A percentile compares a stretch with the other conserved stretches of the same genome.
These are phyloP conservation scores for Diabrotica virgifera DNA, from an alignment of 1,140 invertebrate species.

Conservation along the genomic window DNA sequence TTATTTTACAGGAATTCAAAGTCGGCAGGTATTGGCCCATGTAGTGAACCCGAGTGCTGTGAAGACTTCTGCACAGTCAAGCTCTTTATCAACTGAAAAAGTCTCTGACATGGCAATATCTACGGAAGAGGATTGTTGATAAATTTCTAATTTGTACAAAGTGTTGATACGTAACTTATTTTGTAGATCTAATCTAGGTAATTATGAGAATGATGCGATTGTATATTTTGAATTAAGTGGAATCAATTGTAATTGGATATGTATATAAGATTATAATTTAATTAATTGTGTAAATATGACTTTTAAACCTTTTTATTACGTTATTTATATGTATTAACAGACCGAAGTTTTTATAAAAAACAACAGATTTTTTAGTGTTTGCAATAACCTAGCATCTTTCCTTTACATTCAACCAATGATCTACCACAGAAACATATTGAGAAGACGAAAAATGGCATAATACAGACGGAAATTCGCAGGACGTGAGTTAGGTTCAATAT, in stretches of 20 bases:
- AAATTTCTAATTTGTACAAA: slow-evolving; percentile 13
- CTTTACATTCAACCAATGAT: not conserved
- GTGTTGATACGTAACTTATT: slow-evolving; percentile 15
- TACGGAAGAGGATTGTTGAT: slow-evolving; percentile 9
- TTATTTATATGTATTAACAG: slow-evolving; percentile 20
- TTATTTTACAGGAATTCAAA: slow-evolving; percentile 36
- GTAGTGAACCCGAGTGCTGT: slow-evolving; percentile 44
- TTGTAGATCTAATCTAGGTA: not conserved
- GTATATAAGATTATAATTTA: slow-evolving; percentile 15
- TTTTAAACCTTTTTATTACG: slow-evolving; percentile 20
- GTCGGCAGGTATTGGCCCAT: slow-evolving; percentile 47
- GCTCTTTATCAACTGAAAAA: slow-evolving; percentile 19
- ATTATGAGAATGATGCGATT: not conserved
- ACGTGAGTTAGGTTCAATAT: too few relatives aligned
- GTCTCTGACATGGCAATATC: slow-evolving; percentile 9
- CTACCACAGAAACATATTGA: too few relatives aligned
- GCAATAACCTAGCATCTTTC: not conserved
- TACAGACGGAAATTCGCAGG: too few relatives aligned
- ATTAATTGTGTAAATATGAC: slow-evolving; percentile 7
- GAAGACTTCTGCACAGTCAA: slow-evolving; percentile 31
- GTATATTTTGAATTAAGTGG: not conserved
- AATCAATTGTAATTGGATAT: not conserved
- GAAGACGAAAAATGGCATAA: too few relatives aligned
- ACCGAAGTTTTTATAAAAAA: not conserved
- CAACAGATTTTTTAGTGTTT: not conserved